These are phyloP conservation scores for Arrhamphus sclerolepis DNA, from an alignment of 2,797 vertebrate genomes.

Conservation along the genomic window DNA sequence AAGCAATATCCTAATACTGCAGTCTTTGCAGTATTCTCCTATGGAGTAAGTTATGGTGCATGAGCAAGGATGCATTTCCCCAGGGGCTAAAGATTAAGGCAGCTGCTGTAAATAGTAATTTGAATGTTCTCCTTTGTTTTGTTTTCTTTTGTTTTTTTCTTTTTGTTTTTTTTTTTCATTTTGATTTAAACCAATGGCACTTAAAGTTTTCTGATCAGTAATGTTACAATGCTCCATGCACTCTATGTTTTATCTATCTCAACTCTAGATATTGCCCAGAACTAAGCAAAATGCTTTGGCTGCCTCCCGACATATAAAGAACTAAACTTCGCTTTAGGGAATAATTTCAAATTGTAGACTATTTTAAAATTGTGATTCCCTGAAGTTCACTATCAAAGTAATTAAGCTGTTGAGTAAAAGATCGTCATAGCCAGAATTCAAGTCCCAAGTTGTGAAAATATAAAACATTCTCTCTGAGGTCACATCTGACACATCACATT, in stretches of 20 bases:
- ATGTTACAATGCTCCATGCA: neutral
- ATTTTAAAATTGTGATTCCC: constrained; percentile 47
- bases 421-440: constrained; percentile 33
- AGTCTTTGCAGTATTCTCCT: no score
- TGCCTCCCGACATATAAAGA: constrained; percentile 31
- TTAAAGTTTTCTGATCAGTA: neutral
- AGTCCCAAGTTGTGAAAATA: constrained; percentile 28
- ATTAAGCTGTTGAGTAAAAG: constrained; percentile 51
- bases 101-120: neutral
- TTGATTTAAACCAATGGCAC: neutral
- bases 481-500: constrained; percentile 41
- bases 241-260: constrained; percentile 11
- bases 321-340: constrained; percentile 38
- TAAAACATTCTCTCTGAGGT: constrained; percentile 9
- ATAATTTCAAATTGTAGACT: constrained; percentile 48
- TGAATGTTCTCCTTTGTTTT: neutral
- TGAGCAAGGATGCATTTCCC: neutral
- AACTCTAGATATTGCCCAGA: constrained; percentile 13
- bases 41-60: no score
- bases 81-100: neutral
- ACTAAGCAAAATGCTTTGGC: constrained; percentile 34
- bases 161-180: neutral
- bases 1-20: no score
- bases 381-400: constrained; percentile 35
- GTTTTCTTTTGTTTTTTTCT: no score